Base-by-base conservation (phyloP, 1,140 invertebrate species). In the Ctenoplectra terminalis region DNA sequence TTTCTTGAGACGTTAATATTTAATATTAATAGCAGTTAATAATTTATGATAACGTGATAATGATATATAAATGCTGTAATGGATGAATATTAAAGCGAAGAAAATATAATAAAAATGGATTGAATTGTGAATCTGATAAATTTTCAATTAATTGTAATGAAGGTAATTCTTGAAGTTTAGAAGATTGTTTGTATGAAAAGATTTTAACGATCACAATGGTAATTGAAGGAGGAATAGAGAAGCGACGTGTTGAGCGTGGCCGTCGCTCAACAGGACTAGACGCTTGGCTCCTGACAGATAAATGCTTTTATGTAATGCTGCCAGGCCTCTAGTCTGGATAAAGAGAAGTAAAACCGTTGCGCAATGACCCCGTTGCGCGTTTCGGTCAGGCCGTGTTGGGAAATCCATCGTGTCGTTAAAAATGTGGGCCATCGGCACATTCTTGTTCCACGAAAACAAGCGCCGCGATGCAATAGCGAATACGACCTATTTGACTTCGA, bases 351-450 rank as follows among this genome's bases (percentile, higher is more conserved):
- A 73, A 54, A 56, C n/a, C 31, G 58, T 83, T 83, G 67, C 81
- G 75, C 60, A 83, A 83, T 70, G 67, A 64, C 81, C 81, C 50
- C 66, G 81, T 83, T 83, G 76, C 60, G 76, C 75, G 81, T 72
- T 83, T 83, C 66, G 75, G 48, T 37, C 60, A 37, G 48, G 60
- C 75, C 78, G 63, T 72, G 69, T 90, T 89, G 86, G 80, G 84
- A 88, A 89, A 87, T 64, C 67, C 75, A 54, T 48, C 63, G 76
- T 56, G 48, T 69, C 78, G 83, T 83, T 73, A 76, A 83, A 85
- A 90, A 91, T 90, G 88, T 91, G 85, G 90, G 90, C 87, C 88
- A 89, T 88, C 88, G 76, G 87, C 48, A 85, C 83, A 81, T 85
- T 86, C 75, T 63, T 64, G n/a, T 63, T 63, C 69, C 54, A 77